Evolutionary conservation across 2,797 vertebrate species (phyloP), one percentile per base, ranked within the genome.

Genomic region (Falco concolor): DNA sequence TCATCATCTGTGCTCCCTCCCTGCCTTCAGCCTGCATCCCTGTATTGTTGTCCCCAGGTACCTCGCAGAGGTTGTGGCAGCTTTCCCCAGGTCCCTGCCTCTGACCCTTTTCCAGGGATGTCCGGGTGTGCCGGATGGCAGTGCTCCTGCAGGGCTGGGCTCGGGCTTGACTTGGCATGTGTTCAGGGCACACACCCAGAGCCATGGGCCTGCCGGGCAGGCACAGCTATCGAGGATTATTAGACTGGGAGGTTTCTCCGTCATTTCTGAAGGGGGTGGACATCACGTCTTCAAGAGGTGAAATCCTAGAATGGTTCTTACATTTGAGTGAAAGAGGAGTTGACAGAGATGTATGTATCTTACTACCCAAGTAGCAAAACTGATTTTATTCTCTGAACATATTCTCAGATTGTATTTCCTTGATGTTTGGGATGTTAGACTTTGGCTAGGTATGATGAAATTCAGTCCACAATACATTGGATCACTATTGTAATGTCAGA

Each of bases 121-220:
- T 57, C 63, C 0, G 0, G 49, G 47, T 5, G 2, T 57, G n/a
- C 36, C 2, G 1, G 16, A 12, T 2, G 1, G 23, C 74, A 34
- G 8, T 22, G 63, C 9, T 15, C 8, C 13, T 4, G 0, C 38
- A 78, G 79, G 63, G 22, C 30, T 84, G 88, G 67, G 36, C 36
- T 61, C 45, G 32, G 40, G 54, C 40, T 61, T 56, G 34, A 2
- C 13, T 52, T 90, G 86, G 77, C 11, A 0, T 3, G 0, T 56
- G 28, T 38, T 44, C 70, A 53, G 47, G 47, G 17, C 60, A 32
- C 63, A 18, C 44, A 20, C 70, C 67, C 86, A 47, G 54, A 45
- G 59, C 52, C 0, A 0, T 38, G 59, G 32, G 19, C 69, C 19
- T 84, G 69, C 61, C 0, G 0, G 50, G 49, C 1, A 0, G 49